These are phyloP conservation scores for Labeo calbasu DNA, from an alignment of 2,797 vertebrate species.

Conservation along the genomic window DNA sequence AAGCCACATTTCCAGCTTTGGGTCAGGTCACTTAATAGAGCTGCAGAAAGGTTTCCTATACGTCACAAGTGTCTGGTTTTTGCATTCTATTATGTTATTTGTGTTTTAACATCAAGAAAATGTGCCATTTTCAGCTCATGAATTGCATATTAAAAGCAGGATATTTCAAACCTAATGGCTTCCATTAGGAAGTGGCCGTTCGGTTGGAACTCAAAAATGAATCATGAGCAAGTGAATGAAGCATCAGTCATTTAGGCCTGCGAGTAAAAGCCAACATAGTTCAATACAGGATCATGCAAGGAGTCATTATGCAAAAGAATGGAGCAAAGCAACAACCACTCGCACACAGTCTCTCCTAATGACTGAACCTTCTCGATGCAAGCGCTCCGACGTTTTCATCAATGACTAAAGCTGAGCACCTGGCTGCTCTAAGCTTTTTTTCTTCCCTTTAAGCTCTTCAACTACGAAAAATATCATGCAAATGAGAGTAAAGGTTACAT, in stretches of 20 bases:
- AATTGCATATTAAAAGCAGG: slow-evolving; percentile 25
- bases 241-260: not conserved
- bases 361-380: slow-evolving; percentile 48
- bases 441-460: slow-evolving; percentile 46
- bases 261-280: slow-evolving; percentile 5
- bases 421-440: slow-evolving; percentile 43
- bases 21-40: slow-evolving; percentile 55
- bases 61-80: not conserved
- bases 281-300: slow-evolving; percentile 40
- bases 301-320: slow-evolving; percentile 57
- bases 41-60: slow-evolving; percentile 33
- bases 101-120: slow-evolving; percentile 23
- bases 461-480: slow-evolving; percentile 51
- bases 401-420: slow-evolving; percentile 52
- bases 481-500: slow-evolving; percentile 65
- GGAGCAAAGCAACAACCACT: slow-evolving; percentile 44
- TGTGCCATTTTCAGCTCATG: not conserved
- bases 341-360: slow-evolving; percentile 47
- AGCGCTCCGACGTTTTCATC: slow-evolving; percentile 40
- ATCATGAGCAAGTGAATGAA: slow-evolving; percentile 15
- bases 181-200: slow-evolving; percentile 32
- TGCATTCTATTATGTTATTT: slow-evolving; percentile 13
- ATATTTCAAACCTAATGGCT: slow-evolving; percentile 25
- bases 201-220: slow-evolving; percentile 9
- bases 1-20: slow-evolving; percentile 47